Percentiles rank a stretch among this genome's conserved stretches.
Evolutionary conservation across 2,113 vertebrate genomes (phyloP).

Genomic region (Eolophus roseicapilla): DNA sequence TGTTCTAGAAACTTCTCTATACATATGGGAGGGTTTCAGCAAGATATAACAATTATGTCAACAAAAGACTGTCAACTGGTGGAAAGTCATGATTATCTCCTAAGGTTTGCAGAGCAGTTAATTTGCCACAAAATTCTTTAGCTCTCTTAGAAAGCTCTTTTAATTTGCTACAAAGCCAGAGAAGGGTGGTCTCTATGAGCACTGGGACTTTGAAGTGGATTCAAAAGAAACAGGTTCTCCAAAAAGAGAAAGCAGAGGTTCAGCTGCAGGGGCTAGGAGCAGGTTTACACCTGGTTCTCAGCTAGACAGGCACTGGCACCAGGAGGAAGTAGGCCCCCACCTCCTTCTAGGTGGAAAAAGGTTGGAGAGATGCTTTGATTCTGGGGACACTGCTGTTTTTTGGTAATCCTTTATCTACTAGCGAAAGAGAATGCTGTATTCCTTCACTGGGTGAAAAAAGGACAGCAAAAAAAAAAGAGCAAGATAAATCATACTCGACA

Average conservation of each 20-base stretch:
- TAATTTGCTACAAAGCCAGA: not conserved
- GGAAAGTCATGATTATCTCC: not conserved
- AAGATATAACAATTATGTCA: not conserved
- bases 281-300: not conserved
- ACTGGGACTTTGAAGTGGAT: not conserved
- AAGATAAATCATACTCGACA: not conserved
- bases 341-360: not conserved
- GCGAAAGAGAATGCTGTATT: not conserved
- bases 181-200: not conserved
- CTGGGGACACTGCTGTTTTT: not conserved
- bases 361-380: not conserved
- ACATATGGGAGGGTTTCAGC: not conserved
- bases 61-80: not conserved
- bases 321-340: not conserved
- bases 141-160: no score
- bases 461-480: fast-evolving
- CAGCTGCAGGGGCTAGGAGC: not conserved
- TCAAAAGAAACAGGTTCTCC: not conserved
- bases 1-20: not conserved
- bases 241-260: not conserved
- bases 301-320: not conserved
- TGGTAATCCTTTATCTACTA: not conserved
- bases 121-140: not conserved
- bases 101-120: not conserved
- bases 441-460: not conserved